These are phyloP conservation scores for Carterocephalus palaemon DNA, from an alignment of 2,888 invertebrate species.

Conservation along the genomic window DNA sequence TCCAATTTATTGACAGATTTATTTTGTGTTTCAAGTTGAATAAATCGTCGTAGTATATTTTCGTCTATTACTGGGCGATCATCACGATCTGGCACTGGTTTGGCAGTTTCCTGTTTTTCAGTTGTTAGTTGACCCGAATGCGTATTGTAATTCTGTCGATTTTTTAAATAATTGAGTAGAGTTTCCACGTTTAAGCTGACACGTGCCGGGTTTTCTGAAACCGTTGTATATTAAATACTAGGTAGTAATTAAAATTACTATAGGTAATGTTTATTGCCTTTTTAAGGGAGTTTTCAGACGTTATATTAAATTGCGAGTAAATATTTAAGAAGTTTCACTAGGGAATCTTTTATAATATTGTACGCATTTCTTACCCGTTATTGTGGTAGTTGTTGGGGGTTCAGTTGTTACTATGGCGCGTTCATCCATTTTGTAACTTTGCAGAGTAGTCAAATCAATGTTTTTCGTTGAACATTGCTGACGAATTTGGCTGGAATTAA, in stretches of 20 bases:
- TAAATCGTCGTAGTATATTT: constrained; percentile 1
- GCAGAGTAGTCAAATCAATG: background rate
- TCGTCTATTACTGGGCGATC: background rate
- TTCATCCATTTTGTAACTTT: background rate
- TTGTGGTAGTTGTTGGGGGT: background rate
- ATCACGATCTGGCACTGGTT: background rate
- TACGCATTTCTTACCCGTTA: background rate
- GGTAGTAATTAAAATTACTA: too few species aligned
- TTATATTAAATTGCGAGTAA: too few species aligned
- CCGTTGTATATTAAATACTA: too few species aligned
- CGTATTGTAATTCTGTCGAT: background rate
- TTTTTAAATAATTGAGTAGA: constrained; percentile 3
- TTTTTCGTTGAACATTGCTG: constrained; percentile 1
- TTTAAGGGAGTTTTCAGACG: too few species aligned
- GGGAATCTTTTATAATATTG: too few species aligned
- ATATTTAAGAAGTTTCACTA: too few species aligned
- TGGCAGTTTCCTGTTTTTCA: background rate
- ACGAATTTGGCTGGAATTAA: constrained; percentile 1
- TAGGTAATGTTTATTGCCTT: too few species aligned
- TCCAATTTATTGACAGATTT: background rate
- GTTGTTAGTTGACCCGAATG: background rate
- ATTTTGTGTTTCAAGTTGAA: background rate
- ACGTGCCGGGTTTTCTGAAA: constrained; percentile 19
- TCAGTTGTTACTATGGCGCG: constrained; percentile 1
- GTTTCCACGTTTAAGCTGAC: background rate